These are phyloP conservation scores for Chaenocephalus aceratus DNA, from an alignment of 2,113 vertebrate genomes.

Conservation along the genomic window DNA sequence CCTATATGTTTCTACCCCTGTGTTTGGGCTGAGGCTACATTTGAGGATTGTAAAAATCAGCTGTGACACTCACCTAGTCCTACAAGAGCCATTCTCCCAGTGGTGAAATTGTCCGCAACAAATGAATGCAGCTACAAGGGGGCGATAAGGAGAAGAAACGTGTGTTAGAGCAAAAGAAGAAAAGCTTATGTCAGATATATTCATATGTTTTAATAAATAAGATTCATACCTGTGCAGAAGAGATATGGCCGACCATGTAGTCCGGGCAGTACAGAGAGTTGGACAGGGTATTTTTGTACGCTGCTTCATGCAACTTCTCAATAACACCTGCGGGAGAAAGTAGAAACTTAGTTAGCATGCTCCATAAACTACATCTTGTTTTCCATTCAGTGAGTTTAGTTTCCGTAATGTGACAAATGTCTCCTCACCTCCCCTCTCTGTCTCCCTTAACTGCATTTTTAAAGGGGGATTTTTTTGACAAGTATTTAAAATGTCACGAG, in stretches of 20 bases:
- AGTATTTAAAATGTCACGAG: no score
- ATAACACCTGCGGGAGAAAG: conserved; percentile 84
- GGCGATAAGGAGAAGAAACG: conserved; percentile 14
- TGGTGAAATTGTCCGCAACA: conserved; percentile 91
- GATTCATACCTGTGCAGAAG: conserved; percentile 86
- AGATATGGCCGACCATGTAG: conserved; percentile 87
- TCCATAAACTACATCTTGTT: neutral
- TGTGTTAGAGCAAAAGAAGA: conserved; percentile 4
- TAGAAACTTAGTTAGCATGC: neutral
- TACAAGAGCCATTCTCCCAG: conserved; percentile 91
- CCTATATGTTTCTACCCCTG: neutral
- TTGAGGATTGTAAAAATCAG: neutral
- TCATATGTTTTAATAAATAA: neutral
- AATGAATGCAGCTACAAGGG: conserved; percentile 88
- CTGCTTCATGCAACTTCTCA: conserved; percentile 89
- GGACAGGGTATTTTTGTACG: conserved; percentile 83
- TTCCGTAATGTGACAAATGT: neutral
- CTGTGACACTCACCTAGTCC: conserved; percentile 76
- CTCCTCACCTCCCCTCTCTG: no score
- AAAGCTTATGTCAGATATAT: neutral
- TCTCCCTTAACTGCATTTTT: no score
- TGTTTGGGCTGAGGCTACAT: neutral
- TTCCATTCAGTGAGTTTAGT: neutral
- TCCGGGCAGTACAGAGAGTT: conserved; percentile 95
- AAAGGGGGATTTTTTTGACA: no score